phyloP scores from a whole-genome alignment of 1,140 invertebrate genomes.

The Drosophila mojavensis region DNA sequence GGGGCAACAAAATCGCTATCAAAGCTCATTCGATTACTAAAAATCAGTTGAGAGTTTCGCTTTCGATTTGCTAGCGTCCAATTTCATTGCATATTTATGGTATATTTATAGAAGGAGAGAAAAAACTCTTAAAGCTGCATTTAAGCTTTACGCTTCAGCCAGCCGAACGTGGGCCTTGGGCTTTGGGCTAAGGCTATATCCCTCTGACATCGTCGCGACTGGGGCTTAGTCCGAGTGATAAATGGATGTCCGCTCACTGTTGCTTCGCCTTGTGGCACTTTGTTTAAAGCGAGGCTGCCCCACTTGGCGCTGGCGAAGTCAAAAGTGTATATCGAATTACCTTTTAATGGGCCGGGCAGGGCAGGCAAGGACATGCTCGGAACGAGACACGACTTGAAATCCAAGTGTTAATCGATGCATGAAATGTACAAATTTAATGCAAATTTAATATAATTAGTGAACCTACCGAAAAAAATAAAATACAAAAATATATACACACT shows the following conservation, averaged over 20 bases:
- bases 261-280: slow-evolving; percentile 33
- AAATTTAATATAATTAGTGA: slow-evolving; percentile 74
- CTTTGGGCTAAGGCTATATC: neutral
- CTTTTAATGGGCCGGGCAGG: slow-evolving; percentile 54
- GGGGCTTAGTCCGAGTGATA: slow-evolving; percentile 36
- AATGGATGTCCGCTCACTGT: slow-evolving; percentile 27
- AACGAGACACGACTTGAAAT: neutral
- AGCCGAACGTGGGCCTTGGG: slow-evolving; percentile 10
- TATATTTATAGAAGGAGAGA: neutral
- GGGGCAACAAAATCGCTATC: slow-evolving; percentile 32
- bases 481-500: neutral
- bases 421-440: slow-evolving; percentile 63
- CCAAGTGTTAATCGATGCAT: slow-evolving; percentile 28
- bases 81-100: slow-evolving; percentile 1
- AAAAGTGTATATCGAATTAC: slow-evolving; percentile 64
- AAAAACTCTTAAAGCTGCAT: slow-evolving; percentile 4
- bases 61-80: slow-evolving; percentile 10
- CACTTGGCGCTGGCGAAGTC: slow-evolving; percentile 23
- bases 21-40: slow-evolving; percentile 10
- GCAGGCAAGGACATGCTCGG: neutral
- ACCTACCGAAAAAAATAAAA: slow-evolving; percentile 32
- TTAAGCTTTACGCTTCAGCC: neutral
- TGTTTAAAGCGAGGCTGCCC: slow-evolving; percentile 29
- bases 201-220: slow-evolving; percentile 13
- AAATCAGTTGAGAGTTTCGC: slow-evolving; percentile 17